Conservation (phyloP, 2,113 vertebrate species). For the Cyphomyrus plagiostoma region DNA sequence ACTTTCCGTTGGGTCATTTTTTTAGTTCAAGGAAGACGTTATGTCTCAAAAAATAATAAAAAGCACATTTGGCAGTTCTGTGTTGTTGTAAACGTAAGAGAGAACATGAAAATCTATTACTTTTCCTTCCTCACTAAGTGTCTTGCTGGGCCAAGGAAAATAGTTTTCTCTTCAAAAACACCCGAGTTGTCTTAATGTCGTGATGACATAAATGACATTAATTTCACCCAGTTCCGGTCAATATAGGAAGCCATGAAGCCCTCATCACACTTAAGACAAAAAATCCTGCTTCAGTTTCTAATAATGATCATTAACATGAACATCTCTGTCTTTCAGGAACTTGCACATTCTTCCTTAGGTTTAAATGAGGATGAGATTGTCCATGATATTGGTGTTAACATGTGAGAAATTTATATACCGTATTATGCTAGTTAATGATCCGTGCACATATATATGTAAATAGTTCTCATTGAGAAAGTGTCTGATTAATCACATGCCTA, state of each 20-base stretch:
- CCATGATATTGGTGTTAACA: background rate
- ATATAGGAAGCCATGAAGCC: background rate
- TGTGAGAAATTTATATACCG: background rate
- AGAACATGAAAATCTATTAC: background rate
- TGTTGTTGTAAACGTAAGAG: background rate
- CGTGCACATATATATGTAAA: background rate
- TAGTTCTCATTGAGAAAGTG: background rate
- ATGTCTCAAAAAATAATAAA: background rate
- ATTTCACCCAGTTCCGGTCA: background rate
- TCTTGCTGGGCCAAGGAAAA: background rate
- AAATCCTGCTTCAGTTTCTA: background rate
- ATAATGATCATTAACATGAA: background rate
- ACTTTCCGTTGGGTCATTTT: background rate
- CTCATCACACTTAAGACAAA: background rate
- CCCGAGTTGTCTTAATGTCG: background rate
- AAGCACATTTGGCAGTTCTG: background rate
- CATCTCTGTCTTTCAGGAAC: background rate
- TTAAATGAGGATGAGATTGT: background rate
- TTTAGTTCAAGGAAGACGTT: background rate
- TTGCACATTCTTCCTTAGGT: background rate
- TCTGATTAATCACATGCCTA: background rate
- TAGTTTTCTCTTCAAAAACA: slow-evolving; percentile 4
- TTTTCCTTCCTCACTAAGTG: slow-evolving; percentile 3
- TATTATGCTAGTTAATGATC: background rate
- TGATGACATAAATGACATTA: background rate